Evolutionary conservation across 2,888 invertebrate genomes (phyloP), one percentile per base, ranked within the genome.

Genomic region (Diabrotica balteata): DNA sequence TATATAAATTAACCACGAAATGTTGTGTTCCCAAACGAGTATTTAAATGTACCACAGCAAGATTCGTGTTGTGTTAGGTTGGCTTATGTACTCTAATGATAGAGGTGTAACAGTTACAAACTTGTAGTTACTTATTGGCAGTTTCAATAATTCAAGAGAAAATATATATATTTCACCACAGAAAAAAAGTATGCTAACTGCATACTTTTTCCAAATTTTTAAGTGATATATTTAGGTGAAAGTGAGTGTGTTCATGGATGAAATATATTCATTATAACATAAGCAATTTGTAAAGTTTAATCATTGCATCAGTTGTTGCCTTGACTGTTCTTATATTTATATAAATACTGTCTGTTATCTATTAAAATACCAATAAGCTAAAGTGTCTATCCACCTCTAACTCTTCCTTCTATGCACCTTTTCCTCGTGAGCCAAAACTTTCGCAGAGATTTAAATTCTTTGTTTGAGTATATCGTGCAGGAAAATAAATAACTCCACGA

Each of bases 21-120:
- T 63, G 63, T 64, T 63, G 51, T 58, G 52, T 63, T 58, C 45
- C 45, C 44, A 58, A 63, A 63, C 63, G 63, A 64, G 61, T 66
- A 66, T 66, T 60, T 60, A 66, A 66, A 66, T 66, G 66, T 55
- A 46, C 66, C 59, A 49, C 60, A 66, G 61, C 66, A 50, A 11
- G 60, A 45, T 54, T 66, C 66, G 60, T 61, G 66, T 32, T 32
- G 32, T 32, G 32, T 66, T 66, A 49, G 47, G 66, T 55, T 49
- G 60, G 66, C 61, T 66, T 66, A 66, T 66, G 66, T 46, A 66
- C 61, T 61, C 46, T 45, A 22, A 49, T 49, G 49, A 62, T 45
- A 62, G 54, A 32, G 32, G 32, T 32, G 32, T 32, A 32, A 32
- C 32, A 32, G 32, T 32, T 32, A 32, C 32, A 32, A 32, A 32